A percentile compares a stretch with the other conserved stretches of the same genome.
Evolutionary conservation across 2,888 invertebrate species (phyloP).

Genomic region (Metellina segmentata): DNA sequence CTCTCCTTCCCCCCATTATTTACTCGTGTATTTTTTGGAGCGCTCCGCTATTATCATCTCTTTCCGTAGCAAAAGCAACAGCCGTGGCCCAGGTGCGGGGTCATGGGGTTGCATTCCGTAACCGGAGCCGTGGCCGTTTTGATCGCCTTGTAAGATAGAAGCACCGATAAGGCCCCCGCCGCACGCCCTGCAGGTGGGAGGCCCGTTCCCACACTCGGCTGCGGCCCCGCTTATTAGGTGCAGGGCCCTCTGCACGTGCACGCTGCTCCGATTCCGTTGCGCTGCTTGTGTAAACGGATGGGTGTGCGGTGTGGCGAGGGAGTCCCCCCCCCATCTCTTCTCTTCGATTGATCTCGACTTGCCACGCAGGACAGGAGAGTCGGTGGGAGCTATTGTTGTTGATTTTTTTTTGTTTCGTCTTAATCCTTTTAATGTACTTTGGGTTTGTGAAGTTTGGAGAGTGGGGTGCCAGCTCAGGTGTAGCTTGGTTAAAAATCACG

Average conservation of each 20-base stretch:
- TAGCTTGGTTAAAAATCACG: no score
- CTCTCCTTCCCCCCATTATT: background rate
- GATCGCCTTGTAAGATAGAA: constrained; percentile 76
- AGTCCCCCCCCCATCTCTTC: background rate
- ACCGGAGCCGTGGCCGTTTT: constrained; percentile 69
- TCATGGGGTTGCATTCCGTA: constrained; percentile 68
- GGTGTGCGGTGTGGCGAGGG: background rate
- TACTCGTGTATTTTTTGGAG: background rate
- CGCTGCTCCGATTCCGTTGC: constrained; percentile 44
- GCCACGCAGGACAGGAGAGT: background rate
- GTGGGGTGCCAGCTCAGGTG: no score
- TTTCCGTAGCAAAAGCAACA: no score
- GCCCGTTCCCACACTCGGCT: constrained; percentile 60
- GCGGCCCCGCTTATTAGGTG: constrained; percentile 42
- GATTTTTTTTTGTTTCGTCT: no score
- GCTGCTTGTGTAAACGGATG: constrained; percentile 71
- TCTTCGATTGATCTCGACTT: background rate
- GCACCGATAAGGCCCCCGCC: constrained; percentile 69
- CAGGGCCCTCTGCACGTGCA: constrained; percentile 59
- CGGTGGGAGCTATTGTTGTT: no score
- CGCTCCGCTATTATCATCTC: background rate
- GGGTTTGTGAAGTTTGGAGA: no score
- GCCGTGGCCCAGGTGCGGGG: constrained; percentile 62
- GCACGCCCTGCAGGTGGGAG: constrained; percentile 64
- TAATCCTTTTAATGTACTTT: no score